Evolutionary conservation across 2,797 vertebrate species (phyloP).

Genomic region (Carcharodon carcharias): DNA sequence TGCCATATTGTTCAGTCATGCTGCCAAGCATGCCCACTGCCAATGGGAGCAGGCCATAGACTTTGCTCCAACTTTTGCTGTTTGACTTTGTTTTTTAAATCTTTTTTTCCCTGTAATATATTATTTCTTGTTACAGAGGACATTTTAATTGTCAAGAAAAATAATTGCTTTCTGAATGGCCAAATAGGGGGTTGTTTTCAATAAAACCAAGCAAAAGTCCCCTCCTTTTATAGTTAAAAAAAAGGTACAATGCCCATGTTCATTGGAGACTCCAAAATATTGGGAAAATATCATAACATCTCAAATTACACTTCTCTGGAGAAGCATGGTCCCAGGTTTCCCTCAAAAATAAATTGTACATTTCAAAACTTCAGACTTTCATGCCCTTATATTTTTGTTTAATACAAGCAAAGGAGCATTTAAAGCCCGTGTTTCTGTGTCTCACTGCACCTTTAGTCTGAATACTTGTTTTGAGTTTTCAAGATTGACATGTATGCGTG

Average conservation of each 20-base stretch:
- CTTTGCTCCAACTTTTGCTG: not conserved
- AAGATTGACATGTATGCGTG: not conserved
- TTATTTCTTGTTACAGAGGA: not conserved
- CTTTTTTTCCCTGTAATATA: not conserved
- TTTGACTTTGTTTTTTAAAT: not conserved
- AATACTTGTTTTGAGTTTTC: not conserved
- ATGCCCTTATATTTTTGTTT: not conserved
- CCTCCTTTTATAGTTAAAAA: not conserved
- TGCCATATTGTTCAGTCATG: no score
- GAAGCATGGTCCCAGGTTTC: not conserved
- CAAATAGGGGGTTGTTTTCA: not conserved
- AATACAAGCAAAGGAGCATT: not conserved
- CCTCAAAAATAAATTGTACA: not conserved
- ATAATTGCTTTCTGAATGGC: not conserved
- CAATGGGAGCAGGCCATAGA: no score
- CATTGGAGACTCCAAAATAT: not conserved
- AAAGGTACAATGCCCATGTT: not conserved
- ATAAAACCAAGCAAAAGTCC: not conserved
- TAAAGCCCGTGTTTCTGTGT: not conserved
- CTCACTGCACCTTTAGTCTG: not conserved
- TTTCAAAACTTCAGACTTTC: not conserved
- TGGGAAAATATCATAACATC: not conserved
- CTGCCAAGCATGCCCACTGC: no score
- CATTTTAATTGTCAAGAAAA: not conserved
- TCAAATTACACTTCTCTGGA: not conserved